Evolutionary conservation across 2,888 invertebrate species (phyloP).

Genomic region (Archips xylosteana): DNA sequence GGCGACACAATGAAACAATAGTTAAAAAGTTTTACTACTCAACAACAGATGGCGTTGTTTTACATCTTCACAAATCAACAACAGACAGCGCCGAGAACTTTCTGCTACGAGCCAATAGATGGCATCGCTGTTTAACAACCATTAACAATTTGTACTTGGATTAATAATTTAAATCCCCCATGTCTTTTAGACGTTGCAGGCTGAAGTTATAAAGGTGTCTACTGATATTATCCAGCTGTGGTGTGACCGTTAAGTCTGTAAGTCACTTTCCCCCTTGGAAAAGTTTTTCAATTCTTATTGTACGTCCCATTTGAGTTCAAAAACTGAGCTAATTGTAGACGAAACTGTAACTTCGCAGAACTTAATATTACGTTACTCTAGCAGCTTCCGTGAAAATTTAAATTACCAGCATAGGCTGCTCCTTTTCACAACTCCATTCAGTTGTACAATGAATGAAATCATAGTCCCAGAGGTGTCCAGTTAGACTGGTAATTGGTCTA

Average conservation of each 20-base stretch:
- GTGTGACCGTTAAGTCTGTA: no score
- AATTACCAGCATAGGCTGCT: background rate
- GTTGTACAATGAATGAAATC: background rate
- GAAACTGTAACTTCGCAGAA: conserved; percentile 1
- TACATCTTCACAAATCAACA: background rate
- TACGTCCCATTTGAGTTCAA: no score
- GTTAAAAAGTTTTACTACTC: background rate
- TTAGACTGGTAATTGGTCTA: conserved; percentile 1
- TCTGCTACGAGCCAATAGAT: background rate
- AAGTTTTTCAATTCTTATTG: background rate
- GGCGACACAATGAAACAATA: background rate
- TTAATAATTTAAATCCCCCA: background rate
- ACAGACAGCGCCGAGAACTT: background rate
- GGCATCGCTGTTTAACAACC: background rate
- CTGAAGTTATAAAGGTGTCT: no score
- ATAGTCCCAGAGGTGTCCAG: background rate
- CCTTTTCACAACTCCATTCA: background rate
- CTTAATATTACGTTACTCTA: background rate
- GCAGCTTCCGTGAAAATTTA: conserved; percentile 18
- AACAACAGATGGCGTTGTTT: conserved; percentile 15
- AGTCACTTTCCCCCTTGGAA: background rate
- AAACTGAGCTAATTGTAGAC: background rate
- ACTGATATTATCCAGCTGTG: no score
- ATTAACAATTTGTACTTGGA: no score
- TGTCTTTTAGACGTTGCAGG: no score